These are phyloP conservation scores for Euglossa dilemma DNA, from an alignment of 1,140 invertebrate species.

Conservation along the genomic window DNA sequence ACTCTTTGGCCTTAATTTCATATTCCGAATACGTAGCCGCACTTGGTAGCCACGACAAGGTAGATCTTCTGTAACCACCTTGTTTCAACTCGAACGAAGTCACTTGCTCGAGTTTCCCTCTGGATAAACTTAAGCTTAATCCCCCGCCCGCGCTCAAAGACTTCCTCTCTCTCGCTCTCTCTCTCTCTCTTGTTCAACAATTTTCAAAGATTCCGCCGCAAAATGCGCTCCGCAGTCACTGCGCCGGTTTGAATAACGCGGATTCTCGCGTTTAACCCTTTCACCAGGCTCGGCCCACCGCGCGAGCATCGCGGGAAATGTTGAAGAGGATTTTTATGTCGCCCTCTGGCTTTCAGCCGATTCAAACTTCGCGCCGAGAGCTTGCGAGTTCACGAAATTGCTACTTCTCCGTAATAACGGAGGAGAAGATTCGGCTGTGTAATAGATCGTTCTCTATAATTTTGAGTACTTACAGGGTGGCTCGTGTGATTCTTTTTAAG, in stretches of 20 bases:
- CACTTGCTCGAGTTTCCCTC: conserved; percentile 1
- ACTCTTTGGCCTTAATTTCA: conserved; percentile 7
- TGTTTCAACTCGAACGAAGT: conserved; percentile 5
- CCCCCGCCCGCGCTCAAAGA: not conserved
- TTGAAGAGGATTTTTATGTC: no score
- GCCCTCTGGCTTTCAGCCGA: no score
- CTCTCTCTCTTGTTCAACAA: not conserved
- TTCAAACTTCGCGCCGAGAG: no score
- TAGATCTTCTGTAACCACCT: not conserved
- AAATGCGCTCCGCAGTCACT: not conserved
- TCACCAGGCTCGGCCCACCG: no score
- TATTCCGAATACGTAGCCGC: not conserved
- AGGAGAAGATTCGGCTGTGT: no score
- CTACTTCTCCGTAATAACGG: no score
- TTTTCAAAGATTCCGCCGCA: not conserved
- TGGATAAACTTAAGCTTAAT: conserved; percentile 6
- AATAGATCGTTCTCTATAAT: no score
- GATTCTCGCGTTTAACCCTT: not conserved
- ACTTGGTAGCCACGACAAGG: not conserved
- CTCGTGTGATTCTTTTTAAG: no score
- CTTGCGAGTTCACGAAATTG: no score
- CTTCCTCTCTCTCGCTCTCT: not conserved
- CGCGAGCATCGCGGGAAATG: not conserved
- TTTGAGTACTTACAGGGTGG: no score
- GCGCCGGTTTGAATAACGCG: not conserved